Percentiles rank a stretch among this genome's conserved stretches.
phyloP scores from a whole-genome alignment of 2,888 invertebrate genomes.

The Allolobophora icterica region DNA sequence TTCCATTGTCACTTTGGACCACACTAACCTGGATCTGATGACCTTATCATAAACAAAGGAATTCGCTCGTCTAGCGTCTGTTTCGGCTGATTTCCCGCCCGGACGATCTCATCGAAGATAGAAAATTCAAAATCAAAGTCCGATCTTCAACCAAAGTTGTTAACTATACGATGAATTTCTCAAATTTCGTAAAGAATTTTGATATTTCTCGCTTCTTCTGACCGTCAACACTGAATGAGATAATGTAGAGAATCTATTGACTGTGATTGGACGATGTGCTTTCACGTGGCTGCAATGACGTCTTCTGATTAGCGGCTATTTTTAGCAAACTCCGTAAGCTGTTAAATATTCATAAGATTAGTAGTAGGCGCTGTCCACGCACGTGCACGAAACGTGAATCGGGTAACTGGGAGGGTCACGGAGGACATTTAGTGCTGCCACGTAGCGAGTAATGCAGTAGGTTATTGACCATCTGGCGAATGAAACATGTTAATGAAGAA shows the following conservation, averaged over 20 bases:
- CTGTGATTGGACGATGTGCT: not conserved
- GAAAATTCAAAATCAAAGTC: not conserved
- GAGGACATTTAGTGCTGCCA: constrained; percentile 4
- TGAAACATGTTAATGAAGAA: not conserved
- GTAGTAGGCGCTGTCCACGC: not conserved
- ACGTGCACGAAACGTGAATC: constrained; percentile 11
- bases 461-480: not conserved
- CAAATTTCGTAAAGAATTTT: not conserved
- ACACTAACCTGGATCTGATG: constrained; percentile 4
- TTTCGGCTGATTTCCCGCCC: not conserved
- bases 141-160: not conserved
- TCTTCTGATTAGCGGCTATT: constrained; percentile 11
- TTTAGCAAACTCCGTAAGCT: not conserved
- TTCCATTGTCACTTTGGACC: constrained; percentile 1
- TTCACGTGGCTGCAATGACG: not conserved
- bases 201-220: not conserved
- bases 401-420: not conserved
- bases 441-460: not conserved
- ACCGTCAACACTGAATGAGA: not conserved
- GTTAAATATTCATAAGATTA: constrained; percentile 4
- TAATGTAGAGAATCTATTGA: not conserved
- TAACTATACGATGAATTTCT: not conserved
- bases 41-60: constrained; percentile 12
- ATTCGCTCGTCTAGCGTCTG: constrained; percentile 10
- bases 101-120: not conserved